Conservation (phyloP, 2,797 vertebrate genomes). For the Lophotriccus pileatus region DNA sequence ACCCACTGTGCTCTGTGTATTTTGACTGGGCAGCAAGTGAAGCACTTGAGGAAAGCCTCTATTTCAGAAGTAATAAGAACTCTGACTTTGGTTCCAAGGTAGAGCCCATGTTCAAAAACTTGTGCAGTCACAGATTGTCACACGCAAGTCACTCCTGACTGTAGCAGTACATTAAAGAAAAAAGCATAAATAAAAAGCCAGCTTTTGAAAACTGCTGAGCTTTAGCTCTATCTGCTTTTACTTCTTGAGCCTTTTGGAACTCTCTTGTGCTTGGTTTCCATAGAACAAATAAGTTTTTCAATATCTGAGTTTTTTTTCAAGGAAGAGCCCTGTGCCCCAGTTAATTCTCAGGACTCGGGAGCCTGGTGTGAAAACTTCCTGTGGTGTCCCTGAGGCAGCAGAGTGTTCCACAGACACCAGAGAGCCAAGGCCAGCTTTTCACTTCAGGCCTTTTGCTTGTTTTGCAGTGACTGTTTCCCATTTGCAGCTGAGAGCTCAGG, state of each 20-base stretch:
- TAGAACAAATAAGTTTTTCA: not conserved
- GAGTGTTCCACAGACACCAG: not conserved
- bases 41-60: not conserved
- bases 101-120: not conserved
- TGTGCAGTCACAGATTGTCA: not conserved
- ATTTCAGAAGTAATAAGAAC: not conserved
- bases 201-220: not conserved
- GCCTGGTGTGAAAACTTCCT: not conserved
- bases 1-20: not conserved
- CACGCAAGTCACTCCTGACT: not conserved
- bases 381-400: not conserved
- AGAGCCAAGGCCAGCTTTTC: not conserved
- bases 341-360: not conserved
- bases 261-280: not conserved
- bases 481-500: not conserved
- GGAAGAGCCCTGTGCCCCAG: not conserved
- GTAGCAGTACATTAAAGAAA: not conserved
- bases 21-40: not conserved
- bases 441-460: not conserved
- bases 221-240: not conserved
- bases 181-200: not conserved
- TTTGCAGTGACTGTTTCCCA: not conserved
- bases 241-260: not conserved
- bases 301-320: not conserved
- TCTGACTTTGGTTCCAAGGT: not conserved